phyloP scores from a whole-genome alignment of 2,113 vertebrate species.

The Chaetodon auriga region DNA sequence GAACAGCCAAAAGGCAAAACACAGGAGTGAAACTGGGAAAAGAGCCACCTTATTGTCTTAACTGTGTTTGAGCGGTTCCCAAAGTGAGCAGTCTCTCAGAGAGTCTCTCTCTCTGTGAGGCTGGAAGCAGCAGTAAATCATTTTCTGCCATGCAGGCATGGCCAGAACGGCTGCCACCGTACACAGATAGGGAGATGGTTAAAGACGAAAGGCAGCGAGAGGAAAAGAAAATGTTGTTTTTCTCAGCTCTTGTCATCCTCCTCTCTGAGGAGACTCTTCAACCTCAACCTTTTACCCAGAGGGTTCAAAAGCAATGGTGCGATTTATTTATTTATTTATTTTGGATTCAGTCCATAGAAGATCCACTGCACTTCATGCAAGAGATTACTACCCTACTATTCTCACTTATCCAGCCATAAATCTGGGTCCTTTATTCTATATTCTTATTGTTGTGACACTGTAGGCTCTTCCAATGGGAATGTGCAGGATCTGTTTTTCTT shows the following conservation, averaged over 20 bases:
- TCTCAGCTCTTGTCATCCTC: conserved; percentile 48
- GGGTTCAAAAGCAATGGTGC: conserved; percentile 35
- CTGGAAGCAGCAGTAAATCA: conserved; percentile 81
- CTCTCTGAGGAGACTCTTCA: conserved; percentile 46
- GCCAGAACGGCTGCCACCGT: conserved; percentile 86
- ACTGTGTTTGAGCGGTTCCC: conserved; percentile 74
- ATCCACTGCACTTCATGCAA: not conserved
- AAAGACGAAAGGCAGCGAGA: conserved; percentile 45
- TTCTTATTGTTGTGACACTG: not conserved
- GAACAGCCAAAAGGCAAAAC: conserved; percentile 56
- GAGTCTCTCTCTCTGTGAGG: conserved; percentile 64
- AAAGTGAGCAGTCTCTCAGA: conserved; percentile 75
- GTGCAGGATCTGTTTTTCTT: too few species aligned
- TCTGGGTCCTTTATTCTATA: not conserved
- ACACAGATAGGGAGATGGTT: conserved; percentile 53
- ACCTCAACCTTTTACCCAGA: conserved; percentile 41
- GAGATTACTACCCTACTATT: not conserved
- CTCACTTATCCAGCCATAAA: not conserved
- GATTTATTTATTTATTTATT: not conserved
- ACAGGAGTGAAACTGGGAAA: conserved; percentile 48
- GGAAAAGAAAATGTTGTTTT: conserved; percentile 62
- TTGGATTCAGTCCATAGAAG: not conserved
- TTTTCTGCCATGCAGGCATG: conserved; percentile 81
- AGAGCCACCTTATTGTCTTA: conserved; percentile 63
- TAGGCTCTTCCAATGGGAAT: not conserved